Base-by-base conservation (phyloP, 2,888 invertebrate species). In the Pristionchus fissidentatus region DNA sequence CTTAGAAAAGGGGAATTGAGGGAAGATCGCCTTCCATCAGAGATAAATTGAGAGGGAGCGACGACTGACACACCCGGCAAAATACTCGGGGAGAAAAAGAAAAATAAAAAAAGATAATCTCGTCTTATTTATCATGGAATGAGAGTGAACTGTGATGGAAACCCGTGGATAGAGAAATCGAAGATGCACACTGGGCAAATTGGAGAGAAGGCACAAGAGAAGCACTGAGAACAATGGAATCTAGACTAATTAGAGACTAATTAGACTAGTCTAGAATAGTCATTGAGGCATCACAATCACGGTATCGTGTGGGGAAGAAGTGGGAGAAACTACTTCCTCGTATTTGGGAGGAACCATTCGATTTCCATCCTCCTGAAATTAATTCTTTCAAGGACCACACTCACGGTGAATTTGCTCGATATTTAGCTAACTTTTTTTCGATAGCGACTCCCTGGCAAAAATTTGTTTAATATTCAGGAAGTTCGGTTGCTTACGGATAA, bases 311-410 rank as follows among this genome's bases (percentile, higher is more conserved):
- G 78, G 78, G 7, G 78, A 35, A 10, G 60, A 60, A 8, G 78
- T 52, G 35, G 78, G 35, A 41, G 78, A 52, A 35, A 78, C 78
- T 15, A 60, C 55, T 22, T 80, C 80, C 41, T 80, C 80, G 60
- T 80, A 80, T 43, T 80, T 80, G 29, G 80, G 80, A 57, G 80
- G 80, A 57, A 80, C 43, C 57, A 80, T 57, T 19, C 29, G 80
- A 60, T 80, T 80, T 7, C 49, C 80, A 35, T 60, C 43, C 32
- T 29, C 32, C 80, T 80, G 80, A 15, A 80, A 26, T 7, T 22
- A 5, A 57, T 22, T n/a, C 2, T 57, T 15, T n/a, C 4, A n/a
- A n/a, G n/a, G n/a, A n/a, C n/a, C n/a, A n/a, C n/a, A n/a, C n/a
- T n/a, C n/a, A n/a, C n/a, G n/a, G n/a, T n/a, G n/a, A n/a, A n/a